Evolutionary conservation across 2,888 invertebrate species (phyloP), one percentile per base, ranked within the genome.

Genomic region (Drosophila ochracea): DNA sequence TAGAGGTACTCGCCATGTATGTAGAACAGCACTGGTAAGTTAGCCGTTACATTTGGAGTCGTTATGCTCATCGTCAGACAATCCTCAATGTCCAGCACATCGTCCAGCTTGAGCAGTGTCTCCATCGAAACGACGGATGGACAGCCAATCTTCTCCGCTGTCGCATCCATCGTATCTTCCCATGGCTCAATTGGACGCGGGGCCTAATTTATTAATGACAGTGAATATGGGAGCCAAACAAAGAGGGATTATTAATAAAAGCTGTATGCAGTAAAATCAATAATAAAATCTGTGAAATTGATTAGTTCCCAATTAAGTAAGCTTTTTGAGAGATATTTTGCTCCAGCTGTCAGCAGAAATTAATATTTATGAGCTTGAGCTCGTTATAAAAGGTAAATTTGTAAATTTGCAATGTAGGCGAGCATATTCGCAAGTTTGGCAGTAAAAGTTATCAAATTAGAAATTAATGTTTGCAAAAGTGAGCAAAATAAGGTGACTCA

Each of bases 1-100:
- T 92, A 92, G 13, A 94, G 89, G 55, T 91, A 92, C 63, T 94
- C 94, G 0, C 94, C 94, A 63, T 94, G 94, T 49, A 94, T 85
- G 66, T 92, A 94, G 10, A 94, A 92, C 79, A 94, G 82, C 0
- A 94, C 94, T 0, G 94, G 94, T 59, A 90, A 78, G 2, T 68
- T 83, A 0, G 81, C 90, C 1, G 84, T 86, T 16, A 91, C 86
- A 77, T 92, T 92, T 13, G 91, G 91, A 2, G 92, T 91, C 10
- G 92, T 91, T 3, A 93, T 92, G 9, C 89, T 92, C 84, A 93
- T 84, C 11, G 92, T 89, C 4, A 93, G 80, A 52, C 93, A 93
- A 58, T 93, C 93, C 74, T 93, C 93, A 28, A 92, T 82, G 43
- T 93, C 93, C 13, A 89, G 43, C 1, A 90, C 83, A 35, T 91